Evolutionary conservation across 2,797 vertebrate genomes (phyloP).

Genomic region (Botia almorhae): DNA sequence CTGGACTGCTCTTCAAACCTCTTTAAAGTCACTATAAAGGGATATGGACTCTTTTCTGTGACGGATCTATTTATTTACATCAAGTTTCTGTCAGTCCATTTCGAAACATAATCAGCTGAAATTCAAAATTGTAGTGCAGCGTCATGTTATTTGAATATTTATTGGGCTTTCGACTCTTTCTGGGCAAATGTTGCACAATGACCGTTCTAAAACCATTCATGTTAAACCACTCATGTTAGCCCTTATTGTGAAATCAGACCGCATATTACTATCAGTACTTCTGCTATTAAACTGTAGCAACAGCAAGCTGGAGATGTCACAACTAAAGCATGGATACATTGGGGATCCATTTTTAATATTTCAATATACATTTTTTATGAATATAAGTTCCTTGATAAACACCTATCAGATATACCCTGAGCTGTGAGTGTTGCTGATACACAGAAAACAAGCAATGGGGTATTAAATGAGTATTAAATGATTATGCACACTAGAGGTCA

Average conservation of each 20-base stretch:
- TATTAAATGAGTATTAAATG: neutral
- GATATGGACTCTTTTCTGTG: no score
- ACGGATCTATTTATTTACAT: no score
- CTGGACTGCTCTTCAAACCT: no score
- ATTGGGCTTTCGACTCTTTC: neutral
- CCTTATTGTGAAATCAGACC: neutral
- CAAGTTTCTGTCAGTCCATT: no score
- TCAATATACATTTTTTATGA: neutral
- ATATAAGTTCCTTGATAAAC: neutral
- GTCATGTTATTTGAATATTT: neutral
- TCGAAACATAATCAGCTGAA: neutral
- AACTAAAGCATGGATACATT: neutral
- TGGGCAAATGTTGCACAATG: neutral
- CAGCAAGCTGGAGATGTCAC: neutral
- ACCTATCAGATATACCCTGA: neutral
- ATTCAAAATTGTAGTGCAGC: neutral
- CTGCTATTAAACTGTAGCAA: no score
- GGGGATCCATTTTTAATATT: neutral
- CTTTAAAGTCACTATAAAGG: no score
- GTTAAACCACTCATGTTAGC: neutral
- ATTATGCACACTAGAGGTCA: slow-evolving; percentile 1
- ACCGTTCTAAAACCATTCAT: neutral
- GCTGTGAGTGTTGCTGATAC: neutral
- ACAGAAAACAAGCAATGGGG: neutral
- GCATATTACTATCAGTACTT: neutral